Conservation (phyloP, 2,888 invertebrate genomes). For the Ecliptopera silaceata region DNA sequence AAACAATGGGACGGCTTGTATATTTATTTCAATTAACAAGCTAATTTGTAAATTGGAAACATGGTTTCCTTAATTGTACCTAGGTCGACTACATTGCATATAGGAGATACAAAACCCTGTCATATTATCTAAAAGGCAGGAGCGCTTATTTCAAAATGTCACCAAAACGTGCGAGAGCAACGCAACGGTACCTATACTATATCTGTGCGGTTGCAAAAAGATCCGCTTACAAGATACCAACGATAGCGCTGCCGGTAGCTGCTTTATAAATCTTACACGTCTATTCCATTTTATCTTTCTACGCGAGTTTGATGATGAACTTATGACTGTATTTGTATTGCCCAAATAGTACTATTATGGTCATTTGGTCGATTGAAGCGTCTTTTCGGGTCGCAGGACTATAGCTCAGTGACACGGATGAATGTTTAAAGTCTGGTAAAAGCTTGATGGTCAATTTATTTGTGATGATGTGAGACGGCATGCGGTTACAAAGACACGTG, state of each 20-base stretch:
- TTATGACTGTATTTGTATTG: too few relatives aligned
- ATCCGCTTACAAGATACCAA: conserved; percentile 34
- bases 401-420: conserved; percentile 45
- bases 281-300: conserved; percentile 14
- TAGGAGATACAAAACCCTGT: background rate
- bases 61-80: background rate
- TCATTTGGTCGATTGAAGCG: conserved; percentile 26
- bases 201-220: conserved; percentile 23
- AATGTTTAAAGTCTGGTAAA: conserved; percentile 51
- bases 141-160: conserved; percentile 16
- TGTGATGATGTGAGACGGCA: conserved; percentile 70
- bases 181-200: too few relatives aligned
- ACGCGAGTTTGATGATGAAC: too few relatives aligned
- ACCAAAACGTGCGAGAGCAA: conserved; percentile 32
- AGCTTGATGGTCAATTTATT: conserved; percentile 72
- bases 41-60: conserved; percentile 13
- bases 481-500: conserved; percentile 74
- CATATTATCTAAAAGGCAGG: conserved; percentile 3
- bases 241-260: conserved; percentile 31
- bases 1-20: conserved; percentile 25
- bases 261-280: conserved; percentile 35
- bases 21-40: conserved; percentile 17
- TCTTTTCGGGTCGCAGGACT: conserved; percentile 41
- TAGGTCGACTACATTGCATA: background rate
- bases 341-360: too few relatives aligned